Conservation (phyloP, 1,140 invertebrate genomes). For the Idris sp. region DNA sequence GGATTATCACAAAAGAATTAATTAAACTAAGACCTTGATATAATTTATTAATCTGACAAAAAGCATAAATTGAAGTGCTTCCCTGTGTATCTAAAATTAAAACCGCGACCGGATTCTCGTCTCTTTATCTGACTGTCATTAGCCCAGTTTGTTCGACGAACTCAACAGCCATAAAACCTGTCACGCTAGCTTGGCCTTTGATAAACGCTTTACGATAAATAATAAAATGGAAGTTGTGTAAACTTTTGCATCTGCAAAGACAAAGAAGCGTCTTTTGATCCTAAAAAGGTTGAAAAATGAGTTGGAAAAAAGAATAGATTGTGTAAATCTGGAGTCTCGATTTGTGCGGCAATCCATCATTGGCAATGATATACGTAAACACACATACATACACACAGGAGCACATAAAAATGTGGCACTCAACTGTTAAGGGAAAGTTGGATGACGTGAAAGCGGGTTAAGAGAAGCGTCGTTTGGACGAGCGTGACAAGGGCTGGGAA, state of each 20-base stretch:
- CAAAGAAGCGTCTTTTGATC: too few species aligned
- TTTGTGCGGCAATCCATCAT: conserved; percentile 18
- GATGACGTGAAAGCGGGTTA: conserved; percentile 43
- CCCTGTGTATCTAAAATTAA: not conserved
- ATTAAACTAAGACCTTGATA: too few species aligned
- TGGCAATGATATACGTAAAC: not conserved
- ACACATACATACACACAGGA: too few species aligned
- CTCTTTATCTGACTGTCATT: conserved; percentile 8
- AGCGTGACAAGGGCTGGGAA: conserved; percentile 42
- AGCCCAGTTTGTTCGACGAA: conserved; percentile 7
- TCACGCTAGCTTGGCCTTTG: conserved; percentile 1
- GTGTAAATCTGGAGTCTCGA: conserved; percentile 8
- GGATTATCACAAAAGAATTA: too few species aligned
- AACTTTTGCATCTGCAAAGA: conserved; percentile 1
- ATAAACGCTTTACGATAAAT: conserved; percentile 13
- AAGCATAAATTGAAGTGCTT: too few species aligned
- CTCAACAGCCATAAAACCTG: conserved; percentile 16
- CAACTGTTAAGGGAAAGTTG: conserved; percentile 15
- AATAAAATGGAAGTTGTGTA: conserved; percentile 3
- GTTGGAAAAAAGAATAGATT: too few species aligned
- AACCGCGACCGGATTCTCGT: not conserved
- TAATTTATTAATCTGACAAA: too few species aligned
- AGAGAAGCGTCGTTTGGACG: conserved; percentile 29
- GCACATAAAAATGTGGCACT: too few species aligned
- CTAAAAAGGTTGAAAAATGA: too few species aligned